These are phyloP conservation scores for Carlito syrichta DNA, from an alignment of 2,113 vertebrate genomes.

Conservation along the genomic window DNA sequence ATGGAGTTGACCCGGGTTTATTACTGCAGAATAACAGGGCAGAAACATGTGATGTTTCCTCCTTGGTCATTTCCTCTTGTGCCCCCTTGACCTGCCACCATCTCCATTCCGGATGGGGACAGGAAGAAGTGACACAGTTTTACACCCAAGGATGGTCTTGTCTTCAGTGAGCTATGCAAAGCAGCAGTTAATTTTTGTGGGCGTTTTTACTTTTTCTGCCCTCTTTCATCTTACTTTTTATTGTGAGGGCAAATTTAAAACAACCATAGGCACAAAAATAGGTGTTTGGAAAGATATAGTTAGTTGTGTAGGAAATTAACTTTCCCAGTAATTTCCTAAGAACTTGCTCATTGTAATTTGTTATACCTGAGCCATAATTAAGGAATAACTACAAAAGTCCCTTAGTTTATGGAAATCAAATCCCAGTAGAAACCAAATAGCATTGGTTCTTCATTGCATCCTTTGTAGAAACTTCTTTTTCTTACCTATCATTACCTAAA, in stretches of 20 bases:
- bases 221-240: neutral
- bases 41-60: neutral
- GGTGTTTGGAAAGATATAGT: neutral
- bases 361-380: neutral
- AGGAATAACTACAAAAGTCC: neutral
- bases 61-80: neutral
- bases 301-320: neutral
- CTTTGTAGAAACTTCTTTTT: neutral
- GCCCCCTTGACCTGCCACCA: neutral
- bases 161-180: neutral
- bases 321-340: neutral
- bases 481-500: neutral
- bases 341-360: neutral
- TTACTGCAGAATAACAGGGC: neutral
- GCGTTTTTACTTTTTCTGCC: neutral
- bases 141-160: neutral
- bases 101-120: neutral
- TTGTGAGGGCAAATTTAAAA: neutral
- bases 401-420: neutral
- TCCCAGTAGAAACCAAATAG: neutral
- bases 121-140: neutral
- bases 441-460: neutral
- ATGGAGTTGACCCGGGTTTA: neutral
- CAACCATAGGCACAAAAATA: neutral
- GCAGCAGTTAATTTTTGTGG: neutral